Conservation (phyloP, 2,888 invertebrate species). For the Girardia tigrina region DNA sequence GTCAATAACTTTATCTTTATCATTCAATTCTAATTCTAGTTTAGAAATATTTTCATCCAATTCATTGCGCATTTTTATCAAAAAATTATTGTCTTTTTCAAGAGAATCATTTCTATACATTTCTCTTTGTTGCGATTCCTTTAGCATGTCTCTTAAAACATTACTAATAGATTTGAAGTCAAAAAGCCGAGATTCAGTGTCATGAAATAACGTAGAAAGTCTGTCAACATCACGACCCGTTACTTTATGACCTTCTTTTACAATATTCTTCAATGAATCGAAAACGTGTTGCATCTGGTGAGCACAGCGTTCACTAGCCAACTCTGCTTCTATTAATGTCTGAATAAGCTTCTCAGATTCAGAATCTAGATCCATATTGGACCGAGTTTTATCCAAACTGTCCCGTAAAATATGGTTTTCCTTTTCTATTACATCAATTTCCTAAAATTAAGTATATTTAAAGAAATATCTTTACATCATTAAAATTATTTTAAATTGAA, state of each 20-base stretch:
- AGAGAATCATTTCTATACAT: not conserved
- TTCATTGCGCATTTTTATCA: not conserved
- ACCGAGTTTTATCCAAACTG: not conserved
- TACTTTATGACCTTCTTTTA: not conserved
- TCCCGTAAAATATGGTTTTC: not conserved
- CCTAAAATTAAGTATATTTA: too few species aligned
- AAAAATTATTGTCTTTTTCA: not conserved
- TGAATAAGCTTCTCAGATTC: conserved; percentile 16
- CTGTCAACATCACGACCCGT: not conserved
- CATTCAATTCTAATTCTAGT: conserved; percentile 4
- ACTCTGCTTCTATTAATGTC: conserved; percentile 29
- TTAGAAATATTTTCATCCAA: not conserved
- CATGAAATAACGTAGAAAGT: not conserved
- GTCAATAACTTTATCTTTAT: conserved; percentile 8
- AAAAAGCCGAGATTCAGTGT: not conserved
- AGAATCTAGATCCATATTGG: not conserved
- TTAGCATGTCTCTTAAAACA: not conserved
- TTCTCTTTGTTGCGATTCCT: not conserved
- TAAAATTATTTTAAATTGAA: too few species aligned
- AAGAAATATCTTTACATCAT: too few species aligned
- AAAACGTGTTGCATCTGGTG: conserved; percentile 23
- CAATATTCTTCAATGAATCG: not conserved
- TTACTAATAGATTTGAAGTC: not conserved
- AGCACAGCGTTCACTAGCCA: conserved; percentile 29
- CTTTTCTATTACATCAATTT: conserved; percentile 9